Conservation (phyloP, 2,888 invertebrate species). For the Chouioia cunea region DNA sequence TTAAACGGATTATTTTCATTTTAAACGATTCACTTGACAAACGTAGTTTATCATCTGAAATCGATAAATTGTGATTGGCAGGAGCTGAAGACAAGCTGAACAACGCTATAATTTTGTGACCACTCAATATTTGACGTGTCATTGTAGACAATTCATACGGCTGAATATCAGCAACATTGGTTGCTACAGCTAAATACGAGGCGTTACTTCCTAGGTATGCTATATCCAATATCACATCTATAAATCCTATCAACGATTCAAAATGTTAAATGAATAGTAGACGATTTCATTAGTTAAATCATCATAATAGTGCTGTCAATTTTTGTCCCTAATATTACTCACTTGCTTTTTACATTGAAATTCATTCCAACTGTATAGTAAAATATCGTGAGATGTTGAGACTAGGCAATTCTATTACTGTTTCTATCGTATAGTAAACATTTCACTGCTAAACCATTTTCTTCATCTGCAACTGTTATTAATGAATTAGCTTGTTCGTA, state of each 20-base stretch:
- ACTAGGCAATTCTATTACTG: constrained; percentile 76
- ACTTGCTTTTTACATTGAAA: constrained; percentile 80
- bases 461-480: constrained; percentile 75
- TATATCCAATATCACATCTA: constrained; percentile 92
- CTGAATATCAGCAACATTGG: constrained; percentile 92
- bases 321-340: constrained; percentile 42
- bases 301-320: constrained; percentile 16
- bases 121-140: constrained; percentile 87
- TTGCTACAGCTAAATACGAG: constrained; percentile 87
- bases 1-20: constrained; percentile 44
- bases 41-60: constrained; percentile 88
- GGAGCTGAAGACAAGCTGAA: constrained; percentile 78
- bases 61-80: constrained; percentile 77
- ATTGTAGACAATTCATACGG: constrained; percentile 83
- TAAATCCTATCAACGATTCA: constrained; percentile 87
- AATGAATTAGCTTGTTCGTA: constrained; percentile 77
- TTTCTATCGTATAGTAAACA: constrained; percentile 76
- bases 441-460: constrained; percentile 77
- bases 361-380: constrained; percentile 79
- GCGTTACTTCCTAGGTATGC: constrained; percentile 82
- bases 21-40: neutral
- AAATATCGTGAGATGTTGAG: constrained; percentile 89
- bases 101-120: constrained; percentile 92
- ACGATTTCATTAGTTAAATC: constrained; percentile 6
- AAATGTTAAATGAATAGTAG: constrained; percentile 71